A percentile compares a stretch with the other conserved stretches of the same genome.
Evolutionary conservation across 1,140 invertebrate species (phyloP).

Genomic region (Magallana angulata): DNA sequence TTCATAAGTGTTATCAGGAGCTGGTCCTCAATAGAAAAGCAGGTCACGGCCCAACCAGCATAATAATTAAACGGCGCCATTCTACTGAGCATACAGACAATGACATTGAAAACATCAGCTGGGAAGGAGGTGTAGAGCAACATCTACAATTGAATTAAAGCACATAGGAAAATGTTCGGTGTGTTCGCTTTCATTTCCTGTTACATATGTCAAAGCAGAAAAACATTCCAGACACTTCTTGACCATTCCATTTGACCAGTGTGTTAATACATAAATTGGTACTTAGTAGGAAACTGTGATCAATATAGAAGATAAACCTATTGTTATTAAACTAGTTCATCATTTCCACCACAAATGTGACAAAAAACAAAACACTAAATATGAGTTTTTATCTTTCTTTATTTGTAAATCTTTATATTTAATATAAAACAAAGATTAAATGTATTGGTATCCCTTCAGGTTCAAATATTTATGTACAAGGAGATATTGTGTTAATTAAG

Average conservation of each 20-base stretch:
- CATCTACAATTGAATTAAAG: neutral
- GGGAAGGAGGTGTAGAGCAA: constrained; percentile 38
- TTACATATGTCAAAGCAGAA: no score
- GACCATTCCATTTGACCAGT: no score
- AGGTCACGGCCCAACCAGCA: constrained; percentile 43
- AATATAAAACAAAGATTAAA: neutral
- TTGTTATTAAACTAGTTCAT: no score
- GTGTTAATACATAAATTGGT: no score
- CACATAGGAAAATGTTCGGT: no score
- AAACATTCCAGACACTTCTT: no score
- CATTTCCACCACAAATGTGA: neutral
- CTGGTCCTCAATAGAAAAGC: constrained; percentile 31
- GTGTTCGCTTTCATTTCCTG: no score
- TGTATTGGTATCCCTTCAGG: no score
- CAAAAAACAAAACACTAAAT: neutral
- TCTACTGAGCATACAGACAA: constrained; percentile 37
- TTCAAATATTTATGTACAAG: no score
- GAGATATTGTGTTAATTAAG: no score
- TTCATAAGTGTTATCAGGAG: constrained; percentile 48
- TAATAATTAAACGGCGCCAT: constrained; percentile 52
- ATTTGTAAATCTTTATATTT: neutral
- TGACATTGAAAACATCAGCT: constrained; percentile 24
- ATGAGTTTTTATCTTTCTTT: neutral
- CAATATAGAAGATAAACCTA: no score
- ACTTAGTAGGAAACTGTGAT: no score